These are phyloP conservation scores for Nycticorax nycticorax DNA, from an alignment of 2,113 vertebrate genomes.

Conservation along the genomic window DNA sequence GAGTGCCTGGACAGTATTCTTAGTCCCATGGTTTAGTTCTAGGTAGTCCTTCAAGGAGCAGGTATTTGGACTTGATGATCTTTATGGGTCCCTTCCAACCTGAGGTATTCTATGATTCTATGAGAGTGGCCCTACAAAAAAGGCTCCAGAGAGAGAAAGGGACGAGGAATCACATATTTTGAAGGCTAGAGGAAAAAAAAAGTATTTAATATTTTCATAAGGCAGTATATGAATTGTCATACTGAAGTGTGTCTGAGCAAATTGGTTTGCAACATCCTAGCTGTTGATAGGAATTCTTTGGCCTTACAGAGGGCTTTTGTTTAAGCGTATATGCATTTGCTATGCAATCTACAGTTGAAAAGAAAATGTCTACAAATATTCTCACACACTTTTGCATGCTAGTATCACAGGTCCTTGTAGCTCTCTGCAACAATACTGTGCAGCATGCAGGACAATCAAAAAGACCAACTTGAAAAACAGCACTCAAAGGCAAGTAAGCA, in stretches of 20 bases:
- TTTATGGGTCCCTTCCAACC: accelerated
- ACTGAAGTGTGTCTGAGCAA: background rate
- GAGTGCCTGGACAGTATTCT: background rate
- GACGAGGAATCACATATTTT: background rate
- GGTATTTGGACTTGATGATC: background rate
- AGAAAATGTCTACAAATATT: background rate
- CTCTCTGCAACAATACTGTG: background rate
- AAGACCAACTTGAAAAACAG: background rate
- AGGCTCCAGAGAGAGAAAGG: background rate
- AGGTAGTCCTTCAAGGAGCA: background rate
- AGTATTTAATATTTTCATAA: background rate
- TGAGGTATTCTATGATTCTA: background rate
- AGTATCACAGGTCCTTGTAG: background rate
- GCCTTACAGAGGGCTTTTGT: background rate
- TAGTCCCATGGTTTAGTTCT: background rate
- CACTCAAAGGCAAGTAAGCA: background rate
- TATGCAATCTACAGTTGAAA: background rate
- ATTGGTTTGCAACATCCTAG: background rate
- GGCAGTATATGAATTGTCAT: background rate
- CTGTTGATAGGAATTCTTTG: background rate
- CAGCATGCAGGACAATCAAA: background rate
- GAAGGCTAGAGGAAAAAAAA: background rate
- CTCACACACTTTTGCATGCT: background rate
- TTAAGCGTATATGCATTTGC: background rate
- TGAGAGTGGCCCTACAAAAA: background rate